A percentile compares a stretch with the other conserved stretches of the same genome.
Conservation (phyloP, 2,888 invertebrate species). For the Pyrochroa serraticornis region DNA sequence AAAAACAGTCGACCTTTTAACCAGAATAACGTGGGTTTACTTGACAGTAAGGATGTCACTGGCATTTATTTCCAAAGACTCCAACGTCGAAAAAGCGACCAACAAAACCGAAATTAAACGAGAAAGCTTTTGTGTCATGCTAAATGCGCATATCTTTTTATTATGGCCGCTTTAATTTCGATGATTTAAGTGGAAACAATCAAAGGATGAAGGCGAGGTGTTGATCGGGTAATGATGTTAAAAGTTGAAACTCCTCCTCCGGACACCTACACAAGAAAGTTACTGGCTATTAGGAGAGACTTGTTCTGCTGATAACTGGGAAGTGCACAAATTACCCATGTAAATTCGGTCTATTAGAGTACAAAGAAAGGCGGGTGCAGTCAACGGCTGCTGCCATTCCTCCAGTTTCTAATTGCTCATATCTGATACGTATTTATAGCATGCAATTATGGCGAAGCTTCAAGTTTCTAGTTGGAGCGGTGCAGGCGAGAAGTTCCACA, state of each 20-base stretch:
- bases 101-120: conserved; percentile 39
- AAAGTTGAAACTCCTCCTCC: neutral
- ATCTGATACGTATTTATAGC: conserved; percentile 58
- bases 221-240: too few species aligned
- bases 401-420: conserved; percentile 56
- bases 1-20: conserved; percentile 44
- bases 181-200: neutral
- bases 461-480: conserved; percentile 46
- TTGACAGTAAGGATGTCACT: conserved; percentile 48
- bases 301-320: too few species aligned
- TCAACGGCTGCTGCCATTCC: conserved; percentile 30
- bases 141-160: conserved; percentile 24
- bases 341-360: conserved; percentile 10
- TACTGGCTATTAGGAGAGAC: too few species aligned
- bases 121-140: conserved; percentile 23
- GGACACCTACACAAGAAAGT: neutral
- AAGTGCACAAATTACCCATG: too few species aligned
- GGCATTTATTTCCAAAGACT: conserved; percentile 45
- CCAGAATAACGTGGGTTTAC: conserved; percentile 45
- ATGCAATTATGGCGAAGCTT: conserved; percentile 56
- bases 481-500: conserved; percentile 44
- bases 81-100: conserved; percentile 45
- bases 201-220: too few species aligned
- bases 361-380: conserved; percentile 2
- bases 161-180: conserved; percentile 11